Evolutionary conservation across 1,140 invertebrate genomes (phyloP).

Genomic region (Neodiprion lecontei): DNA sequence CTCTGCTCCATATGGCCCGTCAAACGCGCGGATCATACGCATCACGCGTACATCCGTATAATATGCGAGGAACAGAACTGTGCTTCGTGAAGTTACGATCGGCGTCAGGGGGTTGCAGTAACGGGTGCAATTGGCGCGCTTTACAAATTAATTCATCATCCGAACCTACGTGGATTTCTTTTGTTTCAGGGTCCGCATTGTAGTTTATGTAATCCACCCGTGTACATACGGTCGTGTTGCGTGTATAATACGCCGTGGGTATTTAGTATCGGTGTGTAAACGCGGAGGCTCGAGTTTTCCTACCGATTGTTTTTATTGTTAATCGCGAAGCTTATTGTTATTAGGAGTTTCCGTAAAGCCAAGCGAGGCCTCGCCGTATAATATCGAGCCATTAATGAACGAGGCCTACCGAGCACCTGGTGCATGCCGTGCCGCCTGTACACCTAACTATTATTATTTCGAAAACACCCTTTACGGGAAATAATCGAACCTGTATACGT

Average conservation of each 20-base stretch:
- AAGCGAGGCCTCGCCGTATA: too few relatives aligned
- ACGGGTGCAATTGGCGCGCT: background rate
- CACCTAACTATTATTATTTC: background rate
- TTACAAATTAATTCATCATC: conserved; percentile 1
- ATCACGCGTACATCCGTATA: too few relatives aligned
- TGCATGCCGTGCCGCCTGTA: background rate
- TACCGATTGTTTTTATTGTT: background rate
- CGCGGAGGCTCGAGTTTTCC: background rate
- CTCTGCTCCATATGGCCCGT: background rate
- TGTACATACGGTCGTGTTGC: too few relatives aligned
- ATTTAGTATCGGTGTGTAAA: too few relatives aligned
- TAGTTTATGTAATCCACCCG: too few relatives aligned
- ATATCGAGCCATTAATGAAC: too few relatives aligned
- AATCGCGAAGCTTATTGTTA: too few relatives aligned
- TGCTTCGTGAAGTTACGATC: background rate
- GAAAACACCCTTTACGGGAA: background rate
- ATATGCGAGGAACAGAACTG: too few relatives aligned
- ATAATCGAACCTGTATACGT: too few relatives aligned
- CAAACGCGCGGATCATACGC: background rate
- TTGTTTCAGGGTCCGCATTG: background rate
- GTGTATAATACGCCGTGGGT: too few relatives aligned
- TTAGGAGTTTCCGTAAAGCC: too few relatives aligned
- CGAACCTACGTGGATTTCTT: background rate
- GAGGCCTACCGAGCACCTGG: background rate
- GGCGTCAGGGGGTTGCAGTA: background rate